Evolutionary conservation across 2,888 invertebrate species (phyloP), one percentile per base, ranked within the genome.

Genomic region (Apamea monoglypha): DNA sequence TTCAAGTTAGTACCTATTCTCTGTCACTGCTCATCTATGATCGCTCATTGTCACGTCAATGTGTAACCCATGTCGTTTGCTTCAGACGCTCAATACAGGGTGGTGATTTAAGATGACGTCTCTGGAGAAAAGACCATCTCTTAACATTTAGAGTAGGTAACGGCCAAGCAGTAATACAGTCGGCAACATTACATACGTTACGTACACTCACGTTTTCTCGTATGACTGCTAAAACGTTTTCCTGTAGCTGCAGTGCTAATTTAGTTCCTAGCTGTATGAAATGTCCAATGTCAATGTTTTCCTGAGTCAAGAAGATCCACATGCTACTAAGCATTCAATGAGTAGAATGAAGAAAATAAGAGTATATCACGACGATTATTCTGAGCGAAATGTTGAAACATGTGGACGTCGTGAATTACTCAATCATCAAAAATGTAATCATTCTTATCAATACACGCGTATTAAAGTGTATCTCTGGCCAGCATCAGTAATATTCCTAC

Each of bases 1-100:
- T 99, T 99, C 98, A 99, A 99, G 99, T 99, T 93, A 98, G 98
- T 97, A 32, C 21, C 12, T 36, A 32, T 10, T 59, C 21, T 53
- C 29, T 40, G 29, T 61, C 14, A 21, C 18, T 14, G 1, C 5
- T 59, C 2, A n/a, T 8, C 21, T 18, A 5, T 16, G 10, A 14
- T 18, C 16, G 32, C 82, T 64, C 47, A 56, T 16, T 12, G n/a
- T n/a, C 18, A 44, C 25, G 6, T 29, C 63, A 16, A 25, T 47
- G 44, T 25, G 14, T 56, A 12, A 32, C 32, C 21, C n/a, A 21
- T 5, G 14, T 6, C 36, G 7, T 32, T 5, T 63, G 40, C 14
- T 25, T 0, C 14, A 29, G 29, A 29, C 47, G 5, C 29, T 25
- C 21, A 32, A 2, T 18, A 25, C 25, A n/a, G 59, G 44, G 10